phyloP scores from a whole-genome alignment of 1,140 invertebrate species.

The Bombus waltoni region DNA sequence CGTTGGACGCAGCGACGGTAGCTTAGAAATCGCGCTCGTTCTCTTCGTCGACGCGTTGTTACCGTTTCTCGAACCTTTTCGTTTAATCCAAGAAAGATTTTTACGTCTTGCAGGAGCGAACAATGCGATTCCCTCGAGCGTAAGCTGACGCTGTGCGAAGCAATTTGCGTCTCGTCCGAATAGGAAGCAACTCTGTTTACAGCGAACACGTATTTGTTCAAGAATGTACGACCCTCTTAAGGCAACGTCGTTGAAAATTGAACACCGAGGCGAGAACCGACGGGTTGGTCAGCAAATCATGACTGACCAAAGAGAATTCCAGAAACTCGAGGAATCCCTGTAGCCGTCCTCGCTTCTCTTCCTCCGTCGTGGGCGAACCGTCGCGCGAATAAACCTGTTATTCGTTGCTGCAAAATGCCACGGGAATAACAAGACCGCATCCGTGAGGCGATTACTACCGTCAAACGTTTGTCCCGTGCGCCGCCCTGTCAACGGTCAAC shows the following conservation, averaged over 20 bases:
- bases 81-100: not conserved
- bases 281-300: conserved; percentile 52
- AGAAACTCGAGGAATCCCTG: conserved; percentile 61
- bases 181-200: conserved; percentile 10
- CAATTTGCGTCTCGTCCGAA: not conserved
- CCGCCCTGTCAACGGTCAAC: conserved; percentile 26
- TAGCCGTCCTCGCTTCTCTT: not conserved
- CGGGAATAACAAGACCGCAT: conserved; percentile 22
- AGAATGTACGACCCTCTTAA: conserved; percentile 2
- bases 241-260: conserved; percentile 13
- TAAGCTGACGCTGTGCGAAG: not conserved
- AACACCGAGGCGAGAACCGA: not conserved
- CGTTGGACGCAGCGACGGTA: not conserved
- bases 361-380: not conserved
- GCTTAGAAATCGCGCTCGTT: not conserved
- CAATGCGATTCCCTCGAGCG: not conserved
- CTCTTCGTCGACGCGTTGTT: not conserved
- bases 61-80: not conserved
- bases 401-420: conserved; percentile 54
- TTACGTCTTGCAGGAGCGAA: not conserved
- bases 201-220: conserved; percentile 9
- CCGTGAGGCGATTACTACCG: conserved; percentile 3
- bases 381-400: conserved; percentile 54
- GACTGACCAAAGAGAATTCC: conserved; percentile 61
- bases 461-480: not conserved